Evolutionary conservation across 2,113 vertebrate species (phyloP).

Genomic region (Dromaius novaehollandiae): DNA sequence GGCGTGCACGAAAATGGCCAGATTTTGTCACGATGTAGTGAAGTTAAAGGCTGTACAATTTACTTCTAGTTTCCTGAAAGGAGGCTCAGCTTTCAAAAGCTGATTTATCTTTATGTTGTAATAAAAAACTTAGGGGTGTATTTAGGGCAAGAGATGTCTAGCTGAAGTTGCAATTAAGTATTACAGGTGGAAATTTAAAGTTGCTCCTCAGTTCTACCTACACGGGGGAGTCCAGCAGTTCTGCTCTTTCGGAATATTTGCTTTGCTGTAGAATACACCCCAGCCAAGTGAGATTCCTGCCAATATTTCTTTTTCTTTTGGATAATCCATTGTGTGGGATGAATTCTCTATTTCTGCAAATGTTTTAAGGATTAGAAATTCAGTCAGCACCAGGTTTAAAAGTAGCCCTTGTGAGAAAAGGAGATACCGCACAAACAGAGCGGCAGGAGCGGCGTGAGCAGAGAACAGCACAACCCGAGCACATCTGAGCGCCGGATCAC

Average conservation of each 20-base stretch:
- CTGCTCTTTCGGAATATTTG: background rate
- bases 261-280: background rate
- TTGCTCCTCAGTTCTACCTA: background rate
- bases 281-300: background rate
- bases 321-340: background rate
- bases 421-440: background rate
- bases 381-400: background rate
- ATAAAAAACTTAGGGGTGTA: background rate
- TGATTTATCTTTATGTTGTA: background rate
- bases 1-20: fast-evolving
- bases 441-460: background rate
- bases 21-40: background rate
- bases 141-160: background rate
- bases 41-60: background rate
- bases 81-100: background rate
- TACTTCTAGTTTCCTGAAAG: background rate
- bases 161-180: background rate
- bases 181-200: background rate
- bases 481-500: background rate
- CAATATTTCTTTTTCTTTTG: background rate
- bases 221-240: background rate
- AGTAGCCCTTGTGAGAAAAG: background rate
- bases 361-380: slow-evolving; percentile 10
- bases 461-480: background rate
- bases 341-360: background rate